phyloP scores from a whole-genome alignment of 2,888 invertebrate species.

The Boloria euphrosyne region DNA sequence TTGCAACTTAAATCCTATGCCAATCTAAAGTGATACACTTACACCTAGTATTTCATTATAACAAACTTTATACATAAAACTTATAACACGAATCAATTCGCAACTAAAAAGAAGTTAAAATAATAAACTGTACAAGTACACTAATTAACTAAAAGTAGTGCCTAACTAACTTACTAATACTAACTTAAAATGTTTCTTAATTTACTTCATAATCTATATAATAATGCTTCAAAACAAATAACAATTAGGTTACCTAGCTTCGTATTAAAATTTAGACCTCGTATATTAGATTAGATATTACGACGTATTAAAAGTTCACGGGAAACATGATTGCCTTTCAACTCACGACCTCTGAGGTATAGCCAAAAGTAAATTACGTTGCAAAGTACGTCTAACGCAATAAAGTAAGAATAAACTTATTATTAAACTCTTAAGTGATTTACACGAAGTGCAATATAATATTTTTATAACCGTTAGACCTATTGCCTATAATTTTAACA shows the following conservation, averaged over 20 bases:
- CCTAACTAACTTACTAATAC: too few relatives aligned
- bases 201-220: too few relatives aligned
- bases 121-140: too few relatives aligned
- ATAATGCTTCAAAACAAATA: background rate
- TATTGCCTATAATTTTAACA: too few relatives aligned
- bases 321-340: slow-evolving; percentile 12
- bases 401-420: background rate
- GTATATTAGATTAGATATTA: slow-evolving; percentile 5
- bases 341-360: slow-evolving; percentile 17
- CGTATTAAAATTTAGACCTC: slow-evolving; percentile 8
- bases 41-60: too few relatives aligned
- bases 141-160: too few relatives aligned
- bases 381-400: slow-evolving; percentile 8
- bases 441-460: background rate
- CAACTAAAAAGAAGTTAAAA: too few relatives aligned
- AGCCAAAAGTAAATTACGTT: slow-evolving; percentile 10
- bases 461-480: background rate
- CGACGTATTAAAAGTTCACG: slow-evolving; percentile 15
- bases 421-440: slow-evolving; percentile 1
- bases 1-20: too few relatives aligned
- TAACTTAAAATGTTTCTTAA: too few relatives aligned
- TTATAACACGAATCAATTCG: too few relatives aligned
- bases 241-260: background rate
- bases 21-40: too few relatives aligned
- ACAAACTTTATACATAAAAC: too few relatives aligned